Base-by-base conservation (phyloP, 2,888 invertebrate species). In the Chaitophorus viminalis region DNA sequence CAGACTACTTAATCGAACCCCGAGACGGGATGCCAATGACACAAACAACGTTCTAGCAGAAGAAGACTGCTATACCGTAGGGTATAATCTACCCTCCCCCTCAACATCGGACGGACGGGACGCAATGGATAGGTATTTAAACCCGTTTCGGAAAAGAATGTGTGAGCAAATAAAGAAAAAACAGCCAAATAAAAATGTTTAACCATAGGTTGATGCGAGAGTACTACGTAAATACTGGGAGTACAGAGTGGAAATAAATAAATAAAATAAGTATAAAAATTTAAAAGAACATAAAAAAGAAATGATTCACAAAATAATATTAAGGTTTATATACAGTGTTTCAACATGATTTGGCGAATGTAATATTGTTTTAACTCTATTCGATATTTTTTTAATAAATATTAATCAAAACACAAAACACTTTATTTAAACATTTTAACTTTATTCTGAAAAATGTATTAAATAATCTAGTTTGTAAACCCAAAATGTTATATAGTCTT, bases 11-110 rank as follows among this genome's bases (percentile, higher is more conserved):
- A 79, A 86, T 86, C 78, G 86, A 84, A 14, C 52, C 70, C 29
- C 21, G 60, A 85, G 86, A 86, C 60, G 54, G 72, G 74, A 87
- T 87, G 87, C 72, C 87, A 87, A 79, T 81, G 46, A 81, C 79
- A 87, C 79, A 74, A 87, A 81, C 74, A 86, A 86, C 65, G 84
- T 33, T n/a, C 68, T 77, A 39, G n/a, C 84, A n/a, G 18, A 75
- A 14, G 68, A 79, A 78, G n/a, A 81, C 74, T 74, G 33, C 36
- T 78, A 52, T 31, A 81, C 46, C 33, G n/a, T 46, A 39, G 87
- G 87, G 75, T 79, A 60, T n/a, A 39, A 75, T 81, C 74, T 87
- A 72, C n/a, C 79, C n/a, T 74, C 72, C 60, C 60, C 25, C 46
- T 46, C 76, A 25, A 46, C 14, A 46, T 46, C 17, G 17, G 74